phyloP scores from a whole-genome alignment of 2,113 vertebrate genomes.

The Syngnathoides biaculeatus region DNA sequence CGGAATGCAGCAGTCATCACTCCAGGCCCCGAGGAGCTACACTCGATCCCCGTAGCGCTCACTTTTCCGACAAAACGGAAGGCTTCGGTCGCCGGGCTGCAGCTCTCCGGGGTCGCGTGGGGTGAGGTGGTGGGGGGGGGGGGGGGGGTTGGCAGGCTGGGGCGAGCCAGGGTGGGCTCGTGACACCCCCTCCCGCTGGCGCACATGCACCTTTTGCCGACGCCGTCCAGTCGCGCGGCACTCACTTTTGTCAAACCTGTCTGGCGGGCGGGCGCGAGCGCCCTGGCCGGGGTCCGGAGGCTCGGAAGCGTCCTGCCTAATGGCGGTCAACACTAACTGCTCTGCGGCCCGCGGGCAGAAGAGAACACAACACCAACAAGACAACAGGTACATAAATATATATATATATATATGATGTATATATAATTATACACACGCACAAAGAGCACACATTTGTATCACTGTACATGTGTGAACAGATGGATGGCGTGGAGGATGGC shows the following conservation, averaged over 20 bases:
- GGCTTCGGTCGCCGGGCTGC: slow-evolving; percentile 11
- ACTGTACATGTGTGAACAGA: neutral
- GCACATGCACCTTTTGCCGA: slow-evolving; percentile 62
- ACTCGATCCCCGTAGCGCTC: slow-evolving; percentile 25
- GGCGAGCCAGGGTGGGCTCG: slow-evolving; percentile 18
- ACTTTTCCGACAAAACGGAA: neutral
- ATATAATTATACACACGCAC: neutral
- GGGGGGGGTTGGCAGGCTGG: slow-evolving; percentile 25
- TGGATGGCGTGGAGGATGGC: neutral
- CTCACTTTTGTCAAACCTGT: slow-evolving; percentile 82
- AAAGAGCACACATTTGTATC: neutral
- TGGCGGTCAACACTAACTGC: slow-evolving; percentile 80
- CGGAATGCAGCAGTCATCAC: slow-evolving; percentile 44
- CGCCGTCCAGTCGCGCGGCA: slow-evolving; percentile 62
- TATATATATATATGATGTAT: neutral
- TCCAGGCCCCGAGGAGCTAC: slow-evolving; percentile 66
- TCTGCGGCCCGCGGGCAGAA: slow-evolving; percentile 68
- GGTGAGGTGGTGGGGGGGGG: slow-evolving; percentile 20
- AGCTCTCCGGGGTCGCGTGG: slow-evolving; percentile 60
- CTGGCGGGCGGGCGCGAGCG: slow-evolving; percentile 66
- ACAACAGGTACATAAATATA: slow-evolving; percentile 49
- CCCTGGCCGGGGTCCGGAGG: slow-evolving; percentile 68
- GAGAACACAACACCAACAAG: slow-evolving; percentile 66
- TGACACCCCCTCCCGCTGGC: slow-evolving; percentile 43
- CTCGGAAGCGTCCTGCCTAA: slow-evolving; percentile 75